Evolutionary conservation across 2,797 vertebrate genomes (phyloP), one percentile per base, ranked within the genome.

Genomic region (Pseudocheirus occidentalis): DNA sequence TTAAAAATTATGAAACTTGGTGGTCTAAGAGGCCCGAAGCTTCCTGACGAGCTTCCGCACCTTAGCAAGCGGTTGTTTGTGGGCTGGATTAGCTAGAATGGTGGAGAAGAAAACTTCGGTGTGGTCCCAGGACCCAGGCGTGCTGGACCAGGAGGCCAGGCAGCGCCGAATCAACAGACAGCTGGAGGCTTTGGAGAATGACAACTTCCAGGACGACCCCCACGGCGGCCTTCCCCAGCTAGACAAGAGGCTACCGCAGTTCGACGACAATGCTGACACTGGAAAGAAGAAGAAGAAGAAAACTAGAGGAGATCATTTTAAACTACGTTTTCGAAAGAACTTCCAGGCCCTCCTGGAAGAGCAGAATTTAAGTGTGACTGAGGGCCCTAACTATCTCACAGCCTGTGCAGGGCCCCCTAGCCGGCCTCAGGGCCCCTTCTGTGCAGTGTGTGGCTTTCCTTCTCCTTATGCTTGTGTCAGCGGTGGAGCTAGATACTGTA

Each of bases 261-360:
- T 99, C 96, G 99, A 99, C 3, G 99, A 99, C 28, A 99, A 99
- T 0, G 97, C 99, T 0, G 99, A 99, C 91, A 99, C 99, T 0
- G 99, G 99, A 99, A 96, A 97, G 98, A 99, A 99, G 98, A 99
- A 99, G 98, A 99, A 98, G 98, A 99, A 99, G 98, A 99, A 99
- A 97, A 99, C 99, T 0, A 98, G 99, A 27, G 99, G 99, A 0
- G 99, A 99, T 90, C 99, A 99, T 97, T 99, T 99, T 97, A 99
- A 99, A 96, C 98, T 99, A 94, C 98, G 99, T 0, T 99, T 99
- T 97, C 99, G 99, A 87, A 99, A 99, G 95, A 99, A 99, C 98
- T 99, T 99, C 97, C 99, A 99, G 92, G 98, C 99, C 0, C 98
- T 99, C 94, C 97, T 99, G 95, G 99, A 99, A 97, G 99, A 99